A percentile compares a stretch with the other conserved stretches of the same genome.
These are phyloP conservation scores for Chloropsis cyanopogon DNA, from an alignment of 2,113 vertebrate species.

Conservation along the genomic window DNA sequence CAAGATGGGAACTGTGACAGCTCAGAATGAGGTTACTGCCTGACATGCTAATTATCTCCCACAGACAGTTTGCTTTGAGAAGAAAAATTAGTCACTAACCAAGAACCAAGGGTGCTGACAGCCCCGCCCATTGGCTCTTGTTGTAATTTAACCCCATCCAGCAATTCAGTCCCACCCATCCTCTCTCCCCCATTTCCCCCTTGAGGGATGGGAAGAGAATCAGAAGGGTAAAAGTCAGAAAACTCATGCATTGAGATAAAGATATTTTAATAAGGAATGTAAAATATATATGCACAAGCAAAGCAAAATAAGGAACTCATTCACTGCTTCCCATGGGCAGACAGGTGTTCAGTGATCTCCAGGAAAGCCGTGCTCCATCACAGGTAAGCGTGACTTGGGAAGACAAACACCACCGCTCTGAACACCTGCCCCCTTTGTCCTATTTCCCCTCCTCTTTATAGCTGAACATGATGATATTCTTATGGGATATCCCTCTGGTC, in stretches of 20 bases:
- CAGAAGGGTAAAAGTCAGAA: not conserved
- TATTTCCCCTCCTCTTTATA: not conserved
- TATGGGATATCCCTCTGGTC: not conserved
- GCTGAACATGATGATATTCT: not conserved
- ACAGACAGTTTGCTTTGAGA: not conserved
- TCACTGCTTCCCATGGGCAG: not conserved
- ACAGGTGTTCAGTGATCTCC: not conserved
- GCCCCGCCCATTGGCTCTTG: not conserved
- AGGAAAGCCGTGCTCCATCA: not conserved
- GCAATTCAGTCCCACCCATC: not conserved
- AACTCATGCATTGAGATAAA: not conserved
- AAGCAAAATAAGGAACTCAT: not conserved
- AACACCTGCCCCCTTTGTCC: not conserved
- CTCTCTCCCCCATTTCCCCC: not conserved
- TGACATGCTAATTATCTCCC: not conserved
- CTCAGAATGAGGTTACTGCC: not conserved
- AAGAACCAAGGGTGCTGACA: not conserved
- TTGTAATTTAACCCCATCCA: not conserved
- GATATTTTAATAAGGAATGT: not conserved
- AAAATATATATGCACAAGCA: not conserved
- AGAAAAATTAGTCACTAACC: not conserved
- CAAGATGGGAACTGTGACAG: not conserved
- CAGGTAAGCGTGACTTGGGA: not conserved
- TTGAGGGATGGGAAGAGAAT: not conserved
- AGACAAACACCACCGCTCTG: not conserved